Evolutionary conservation across 2,113 vertebrate genomes (phyloP).

Genomic region (Corvus cornix): DNA sequence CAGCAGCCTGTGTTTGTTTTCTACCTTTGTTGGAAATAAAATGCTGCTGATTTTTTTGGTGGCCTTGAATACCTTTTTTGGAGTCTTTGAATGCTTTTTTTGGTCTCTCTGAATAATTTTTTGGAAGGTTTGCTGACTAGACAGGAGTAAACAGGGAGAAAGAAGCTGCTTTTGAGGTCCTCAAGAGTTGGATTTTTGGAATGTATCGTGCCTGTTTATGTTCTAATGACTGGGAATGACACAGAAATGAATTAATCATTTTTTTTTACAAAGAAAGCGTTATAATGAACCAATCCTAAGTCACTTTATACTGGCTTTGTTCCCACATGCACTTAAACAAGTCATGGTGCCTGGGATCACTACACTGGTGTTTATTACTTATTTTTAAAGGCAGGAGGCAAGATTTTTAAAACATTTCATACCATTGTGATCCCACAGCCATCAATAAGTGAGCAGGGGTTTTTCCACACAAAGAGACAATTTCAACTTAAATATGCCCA

Average conservation of each 20-base stretch:
- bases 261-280: background rate
- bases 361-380: background rate
- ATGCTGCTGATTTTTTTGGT: background rate
- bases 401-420: background rate
- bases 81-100: background rate
- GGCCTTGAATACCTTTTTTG: background rate
- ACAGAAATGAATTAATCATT: background rate
- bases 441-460: fast-evolving
- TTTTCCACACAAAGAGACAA: background rate
- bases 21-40: background rate
- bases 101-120: background rate
- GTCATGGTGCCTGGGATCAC: background rate
- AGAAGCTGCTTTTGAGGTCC: background rate
- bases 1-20: background rate
- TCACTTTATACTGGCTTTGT: background rate
- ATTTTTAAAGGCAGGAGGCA: background rate
- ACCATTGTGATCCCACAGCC: background rate
- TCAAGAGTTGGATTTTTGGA: background rate
- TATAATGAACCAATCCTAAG: background rate
- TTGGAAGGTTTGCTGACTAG: background rate
- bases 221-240: background rate
- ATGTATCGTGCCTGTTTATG: background rate
- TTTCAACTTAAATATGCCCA: background rate
- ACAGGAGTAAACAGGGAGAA: background rate
- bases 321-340: background rate